Conservation (phyloP, 2,888 invertebrate species). For the Arge pagana region DNA sequence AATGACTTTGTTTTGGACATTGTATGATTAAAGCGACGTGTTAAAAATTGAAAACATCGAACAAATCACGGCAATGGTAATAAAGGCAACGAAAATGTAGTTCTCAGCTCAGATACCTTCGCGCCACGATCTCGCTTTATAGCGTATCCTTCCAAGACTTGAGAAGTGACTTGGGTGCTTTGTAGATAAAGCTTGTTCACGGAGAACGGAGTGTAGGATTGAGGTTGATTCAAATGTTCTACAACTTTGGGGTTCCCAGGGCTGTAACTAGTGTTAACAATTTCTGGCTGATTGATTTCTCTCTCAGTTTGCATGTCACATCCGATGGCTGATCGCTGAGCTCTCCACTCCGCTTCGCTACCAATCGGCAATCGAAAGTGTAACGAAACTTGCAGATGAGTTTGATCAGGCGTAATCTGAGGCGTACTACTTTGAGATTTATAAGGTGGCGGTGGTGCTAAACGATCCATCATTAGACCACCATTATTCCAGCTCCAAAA, state of each 20-base stretch:
- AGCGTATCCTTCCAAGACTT: conserved; percentile 38
- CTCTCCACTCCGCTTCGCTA: too few species aligned
- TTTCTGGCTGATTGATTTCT: not conserved
- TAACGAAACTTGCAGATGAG: not conserved
- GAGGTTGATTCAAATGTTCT: conserved; percentile 30
- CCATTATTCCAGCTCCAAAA: too few species aligned
- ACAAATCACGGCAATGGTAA: too few species aligned
- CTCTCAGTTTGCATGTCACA: too few species aligned
- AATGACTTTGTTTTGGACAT: too few species aligned
- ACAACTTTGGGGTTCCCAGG: conserved; percentile 25
- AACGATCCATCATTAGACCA: conserved; percentile 14
- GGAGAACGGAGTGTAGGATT: conserved; percentile 31
- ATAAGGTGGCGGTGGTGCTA: conserved; percentile 20
- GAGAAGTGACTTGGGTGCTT: conserved; percentile 38
- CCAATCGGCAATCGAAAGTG: not conserved
- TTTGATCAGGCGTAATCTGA: conserved; percentile 9
- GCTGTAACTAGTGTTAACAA: conserved; percentile 17
- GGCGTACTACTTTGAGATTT: conserved; percentile 9
- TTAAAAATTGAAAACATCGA: too few species aligned
- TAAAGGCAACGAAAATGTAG: too few species aligned
- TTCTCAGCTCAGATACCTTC: too few species aligned
- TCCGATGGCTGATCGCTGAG: not conserved
- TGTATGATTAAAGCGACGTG: too few species aligned
- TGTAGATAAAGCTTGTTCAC: conserved; percentile 43
- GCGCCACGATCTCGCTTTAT: not conserved